phyloP scores from a whole-genome alignment of 2,888 invertebrate genomes.

The Leptodirus hochenwartii region DNA sequence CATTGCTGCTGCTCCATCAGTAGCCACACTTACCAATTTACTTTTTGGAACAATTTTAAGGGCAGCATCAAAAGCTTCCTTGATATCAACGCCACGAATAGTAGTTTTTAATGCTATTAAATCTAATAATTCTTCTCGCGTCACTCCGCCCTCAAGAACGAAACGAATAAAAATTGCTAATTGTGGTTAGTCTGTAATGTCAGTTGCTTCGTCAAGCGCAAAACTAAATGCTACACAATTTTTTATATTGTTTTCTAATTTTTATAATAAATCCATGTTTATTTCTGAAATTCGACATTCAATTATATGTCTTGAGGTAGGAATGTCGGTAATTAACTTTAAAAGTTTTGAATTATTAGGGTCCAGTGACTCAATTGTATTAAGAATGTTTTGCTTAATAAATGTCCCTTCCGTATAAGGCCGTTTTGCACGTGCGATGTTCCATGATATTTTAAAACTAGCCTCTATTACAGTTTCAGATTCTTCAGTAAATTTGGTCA shows the following conservation, averaged over 20 bases:
- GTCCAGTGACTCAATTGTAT: constrained; percentile 5
- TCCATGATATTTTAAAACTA: constrained; percentile 6
- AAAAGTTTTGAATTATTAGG: constrained; percentile 6
- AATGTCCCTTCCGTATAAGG: constrained; percentile 4
- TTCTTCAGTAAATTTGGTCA: constrained; percentile 6
- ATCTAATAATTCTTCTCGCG: constrained; percentile 6
- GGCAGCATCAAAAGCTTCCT: constrained; percentile 3
- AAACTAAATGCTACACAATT: constrained; percentile 7
- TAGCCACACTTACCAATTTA: constrained; percentile 2
- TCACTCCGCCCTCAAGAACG: constrained; percentile 6
- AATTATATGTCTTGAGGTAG: constrained; percentile 4
- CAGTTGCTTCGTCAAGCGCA: constrained; percentile 6
- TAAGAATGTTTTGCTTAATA: constrained; percentile 5
- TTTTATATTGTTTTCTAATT: constrained; percentile 4
- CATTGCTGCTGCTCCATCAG: background rate
- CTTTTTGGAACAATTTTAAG: constrained; percentile 1
- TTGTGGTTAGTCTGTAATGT: constrained; percentile 6
- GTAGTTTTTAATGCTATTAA: constrained; percentile 7
- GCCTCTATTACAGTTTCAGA: constrained; percentile 4
- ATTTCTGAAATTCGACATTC: constrained; percentile 6
- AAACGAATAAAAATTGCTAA: constrained; percentile 5
- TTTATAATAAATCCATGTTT: constrained; percentile 3
- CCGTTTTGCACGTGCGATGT: constrained; percentile 2
- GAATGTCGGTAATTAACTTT: constrained; percentile 3
- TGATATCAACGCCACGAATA: constrained; percentile 6